A percentile compares a stretch with the other conserved stretches of the same genome.
Evolutionary conservation across 2,888 invertebrate species (phyloP).

Genomic region (Melinaea marsaeus): DNA sequence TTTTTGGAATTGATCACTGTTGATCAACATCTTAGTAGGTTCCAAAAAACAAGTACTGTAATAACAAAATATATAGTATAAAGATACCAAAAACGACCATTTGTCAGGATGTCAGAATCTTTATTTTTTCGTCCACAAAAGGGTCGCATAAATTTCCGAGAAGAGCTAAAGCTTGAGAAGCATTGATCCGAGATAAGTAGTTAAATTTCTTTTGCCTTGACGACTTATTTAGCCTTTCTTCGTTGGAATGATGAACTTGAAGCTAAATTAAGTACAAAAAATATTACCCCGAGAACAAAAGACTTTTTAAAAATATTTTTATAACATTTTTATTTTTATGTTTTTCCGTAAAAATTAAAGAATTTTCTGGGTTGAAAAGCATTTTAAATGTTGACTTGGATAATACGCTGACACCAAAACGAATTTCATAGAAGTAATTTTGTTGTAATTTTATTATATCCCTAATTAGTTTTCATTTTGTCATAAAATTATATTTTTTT

Average conservation of each 20-base stretch:
- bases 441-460: no score
- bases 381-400: no score
- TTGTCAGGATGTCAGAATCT: slow-evolving; percentile 5
- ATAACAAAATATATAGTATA: background rate
- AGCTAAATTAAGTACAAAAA: background rate
- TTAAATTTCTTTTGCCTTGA: slow-evolving; percentile 1
- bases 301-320: no score
- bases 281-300: background rate
- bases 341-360: no score
- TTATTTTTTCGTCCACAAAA: slow-evolving; percentile 6
- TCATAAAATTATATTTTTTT: no score
- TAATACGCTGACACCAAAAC: no score
- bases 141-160: slow-evolving; percentile 2
- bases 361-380: no score
- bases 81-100: slow-evolving; percentile 1
- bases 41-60: background rate
- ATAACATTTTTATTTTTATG: no score
- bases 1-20: background rate
- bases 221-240: slow-evolving; percentile 4
- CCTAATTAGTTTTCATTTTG: no score
- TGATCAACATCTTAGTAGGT: background rate
- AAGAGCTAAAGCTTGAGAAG: slow-evolving; percentile 2
- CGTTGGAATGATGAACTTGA: background rate
- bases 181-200: slow-evolving; percentile 3
- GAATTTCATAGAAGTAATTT: no score